Evolutionary conservation across 1,140 invertebrate genomes (phyloP).

Genomic region (Chironomus tepperi): DNA sequence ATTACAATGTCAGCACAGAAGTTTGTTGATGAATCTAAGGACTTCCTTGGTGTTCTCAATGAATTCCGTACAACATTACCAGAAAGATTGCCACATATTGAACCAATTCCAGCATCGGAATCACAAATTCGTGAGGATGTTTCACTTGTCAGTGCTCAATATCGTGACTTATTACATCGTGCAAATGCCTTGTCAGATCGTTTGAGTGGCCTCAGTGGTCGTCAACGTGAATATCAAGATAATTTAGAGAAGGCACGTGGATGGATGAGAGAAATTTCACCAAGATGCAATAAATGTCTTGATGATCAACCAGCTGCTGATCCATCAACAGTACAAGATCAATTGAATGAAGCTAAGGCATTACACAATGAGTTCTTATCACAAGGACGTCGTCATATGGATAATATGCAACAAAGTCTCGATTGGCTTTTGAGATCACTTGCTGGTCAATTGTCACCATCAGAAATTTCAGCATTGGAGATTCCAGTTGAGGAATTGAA

Average conservation of each 20-base stretch:
- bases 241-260: slow-evolving; percentile 69
- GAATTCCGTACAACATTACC: slow-evolving; percentile 75
- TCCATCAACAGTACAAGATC: slow-evolving; percentile 77
- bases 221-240: slow-evolving; percentile 73
- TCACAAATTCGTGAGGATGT: slow-evolving; percentile 62
- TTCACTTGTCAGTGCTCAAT: slow-evolving; percentile 57
- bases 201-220: slow-evolving; percentile 63
- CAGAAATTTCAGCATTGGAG: slow-evolving; percentile 68
- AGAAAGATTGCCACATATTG: slow-evolving; percentile 66
- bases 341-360: slow-evolving; percentile 72
- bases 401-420: slow-evolving; percentile 58
- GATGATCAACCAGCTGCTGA: slow-evolving; percentile 78
- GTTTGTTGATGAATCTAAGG: slow-evolving; percentile 88
- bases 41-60: slow-evolving; percentile 72
- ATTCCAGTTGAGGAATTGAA: slow-evolving; percentile 67
- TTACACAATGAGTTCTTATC: slow-evolving; percentile 80
- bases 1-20: slow-evolving; percentile 92
- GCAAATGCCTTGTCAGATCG: slow-evolving; percentile 75
- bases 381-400: slow-evolving; percentile 72
- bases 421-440: slow-evolving; percentile 62
- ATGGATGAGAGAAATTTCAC: slow-evolving; percentile 77
- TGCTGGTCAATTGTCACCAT: slow-evolving; percentile 68
- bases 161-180: slow-evolving; percentile 65
- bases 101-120: slow-evolving; percentile 56
- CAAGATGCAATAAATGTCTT: slow-evolving; percentile 61